These are phyloP conservation scores for Tadarida brasiliensis DNA, from an alignment of 2,797 vertebrate species.

Conservation along the genomic window DNA sequence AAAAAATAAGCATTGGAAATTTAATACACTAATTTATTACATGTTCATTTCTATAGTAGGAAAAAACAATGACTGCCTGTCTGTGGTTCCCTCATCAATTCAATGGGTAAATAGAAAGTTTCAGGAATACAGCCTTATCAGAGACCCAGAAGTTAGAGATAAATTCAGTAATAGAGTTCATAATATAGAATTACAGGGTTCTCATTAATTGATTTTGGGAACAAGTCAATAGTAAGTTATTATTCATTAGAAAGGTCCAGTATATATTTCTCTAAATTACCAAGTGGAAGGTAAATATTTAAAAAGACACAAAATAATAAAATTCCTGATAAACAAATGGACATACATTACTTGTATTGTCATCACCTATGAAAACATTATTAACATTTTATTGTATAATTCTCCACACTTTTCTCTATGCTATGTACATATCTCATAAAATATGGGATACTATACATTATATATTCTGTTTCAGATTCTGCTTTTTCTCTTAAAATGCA, in stretches of 20 bases:
- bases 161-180: not conserved
- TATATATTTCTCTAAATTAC: not conserved
- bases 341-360: not conserved
- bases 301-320: not conserved
- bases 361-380: not conserved
- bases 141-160: not conserved
- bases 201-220: too few species aligned
- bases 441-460: not conserved
- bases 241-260: not conserved
- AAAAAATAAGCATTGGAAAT: not conserved
- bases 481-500: not conserved
- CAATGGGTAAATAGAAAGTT: not conserved
- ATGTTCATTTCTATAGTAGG: not conserved
- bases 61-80: not conserved
- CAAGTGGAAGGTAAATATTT: not conserved
- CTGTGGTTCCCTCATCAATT: not conserved
- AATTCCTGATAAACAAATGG: not conserved
- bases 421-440: not conserved
- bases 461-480: not conserved
- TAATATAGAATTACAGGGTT: not conserved
- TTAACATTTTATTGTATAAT: not conserved
- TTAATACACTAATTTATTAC: not conserved
- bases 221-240: not conserved
- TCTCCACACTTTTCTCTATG: not conserved
- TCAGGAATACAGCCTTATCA: not conserved